phyloP scores from a whole-genome alignment of 1,140 invertebrate genomes.

The Hestina assimilis region DNA sequence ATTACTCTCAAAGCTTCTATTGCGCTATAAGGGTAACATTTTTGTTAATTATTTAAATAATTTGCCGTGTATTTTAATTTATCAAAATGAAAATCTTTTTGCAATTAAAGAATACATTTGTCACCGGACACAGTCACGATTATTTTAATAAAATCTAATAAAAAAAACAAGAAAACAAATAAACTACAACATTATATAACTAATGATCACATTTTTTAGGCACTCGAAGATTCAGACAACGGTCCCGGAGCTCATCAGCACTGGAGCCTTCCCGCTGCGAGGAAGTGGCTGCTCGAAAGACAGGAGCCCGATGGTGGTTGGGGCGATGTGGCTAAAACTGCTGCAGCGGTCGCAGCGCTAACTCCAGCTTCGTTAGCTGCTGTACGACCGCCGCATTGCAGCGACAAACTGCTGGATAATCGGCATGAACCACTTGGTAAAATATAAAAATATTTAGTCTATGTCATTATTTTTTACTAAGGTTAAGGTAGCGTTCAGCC shows the following conservation, averaged over 20 bases:
- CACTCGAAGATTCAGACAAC: conserved; percentile 84
- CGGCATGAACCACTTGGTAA: conserved; percentile 67
- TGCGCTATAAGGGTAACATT: too few species aligned
- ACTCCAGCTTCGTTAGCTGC: conserved; percentile 83
- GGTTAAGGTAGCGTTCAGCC: not conserved
- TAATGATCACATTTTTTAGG: too few species aligned
- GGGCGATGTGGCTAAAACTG: conserved; percentile 85
- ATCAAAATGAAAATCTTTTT: too few species aligned
- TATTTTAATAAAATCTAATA: too few species aligned
- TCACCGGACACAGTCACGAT: too few species aligned
- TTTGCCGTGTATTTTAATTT: too few species aligned
- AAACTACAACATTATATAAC: too few species aligned
- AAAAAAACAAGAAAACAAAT: too few species aligned
- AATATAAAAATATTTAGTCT: not conserved
- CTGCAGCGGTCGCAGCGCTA: conserved; percentile 86
- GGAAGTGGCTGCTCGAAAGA: conserved; percentile 84
- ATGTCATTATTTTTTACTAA: not conserved
- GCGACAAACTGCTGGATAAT: conserved; percentile 61
- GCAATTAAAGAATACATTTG: too few species aligned
- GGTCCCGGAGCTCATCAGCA: conserved; percentile 79
- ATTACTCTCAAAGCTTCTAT: too few species aligned
- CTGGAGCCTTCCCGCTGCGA: conserved; percentile 88
- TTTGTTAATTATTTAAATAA: too few species aligned
- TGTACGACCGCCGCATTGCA: conserved; percentile 83
- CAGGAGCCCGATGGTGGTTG: conserved; percentile 89